Evolutionary conservation across 2,113 vertebrate genomes (phyloP).

Genomic region (Mobula birostris): DNA sequence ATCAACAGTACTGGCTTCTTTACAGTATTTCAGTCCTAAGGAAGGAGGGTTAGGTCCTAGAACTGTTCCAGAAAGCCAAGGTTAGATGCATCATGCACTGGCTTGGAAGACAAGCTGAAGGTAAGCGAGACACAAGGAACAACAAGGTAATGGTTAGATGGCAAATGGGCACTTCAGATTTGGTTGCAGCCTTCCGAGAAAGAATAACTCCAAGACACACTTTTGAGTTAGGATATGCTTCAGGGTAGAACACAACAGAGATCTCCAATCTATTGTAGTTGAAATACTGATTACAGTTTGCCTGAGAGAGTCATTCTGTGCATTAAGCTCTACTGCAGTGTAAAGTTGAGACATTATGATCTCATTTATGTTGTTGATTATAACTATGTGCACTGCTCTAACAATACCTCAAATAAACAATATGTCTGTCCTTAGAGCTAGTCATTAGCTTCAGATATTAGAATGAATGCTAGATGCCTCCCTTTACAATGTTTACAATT

Average conservation of each 20-base stretch:
- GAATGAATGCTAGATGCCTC: background rate
- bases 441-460: background rate
- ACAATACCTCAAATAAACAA: background rate
- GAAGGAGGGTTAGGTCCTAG: background rate
- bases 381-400: background rate
- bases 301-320: background rate
- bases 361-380: background rate
- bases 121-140: background rate
- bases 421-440: background rate
- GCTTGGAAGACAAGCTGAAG: background rate
- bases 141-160: background rate
- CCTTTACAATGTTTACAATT: background rate
- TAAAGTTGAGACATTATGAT: background rate
- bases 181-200: background rate
- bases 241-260: background rate
- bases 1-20: background rate
- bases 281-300: background rate
- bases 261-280: background rate
- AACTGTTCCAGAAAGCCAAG: background rate
- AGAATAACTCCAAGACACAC: background rate
- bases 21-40: background rate
- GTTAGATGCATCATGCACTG: background rate
- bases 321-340: background rate
- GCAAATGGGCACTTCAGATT: background rate
- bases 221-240: background rate